These are phyloP conservation scores for Cyprinodon tularosa DNA, from an alignment of 2,113 vertebrate species.

Conservation along the genomic window DNA sequence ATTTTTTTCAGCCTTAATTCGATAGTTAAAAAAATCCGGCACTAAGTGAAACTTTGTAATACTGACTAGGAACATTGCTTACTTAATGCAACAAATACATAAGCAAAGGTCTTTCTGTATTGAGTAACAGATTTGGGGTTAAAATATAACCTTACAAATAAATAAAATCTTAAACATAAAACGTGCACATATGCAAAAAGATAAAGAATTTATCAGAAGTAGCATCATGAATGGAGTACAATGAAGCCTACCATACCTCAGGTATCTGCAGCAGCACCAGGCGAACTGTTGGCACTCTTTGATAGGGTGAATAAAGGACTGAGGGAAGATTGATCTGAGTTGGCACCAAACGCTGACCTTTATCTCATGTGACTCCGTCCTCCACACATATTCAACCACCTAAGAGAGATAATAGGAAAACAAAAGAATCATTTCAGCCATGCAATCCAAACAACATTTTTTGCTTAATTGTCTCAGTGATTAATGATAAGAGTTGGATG, in stretches of 20 bases:
- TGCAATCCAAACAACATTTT: constrained; percentile 9
- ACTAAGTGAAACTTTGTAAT: not conserved
- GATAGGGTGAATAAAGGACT: not conserved
- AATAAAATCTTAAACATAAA: not conserved
- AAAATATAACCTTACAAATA: not conserved
- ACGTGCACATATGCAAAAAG: not conserved
- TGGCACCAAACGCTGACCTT: constrained; percentile 11
- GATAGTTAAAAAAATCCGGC: not conserved
- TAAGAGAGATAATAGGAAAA: constrained; percentile 18
- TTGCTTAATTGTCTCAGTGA: constrained; percentile 12
- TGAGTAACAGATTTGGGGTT: not conserved
- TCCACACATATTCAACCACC: constrained; percentile 5
- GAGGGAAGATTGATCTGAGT: constrained; percentile 1
- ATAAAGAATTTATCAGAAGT: not conserved
- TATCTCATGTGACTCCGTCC: constrained; percentile 12
- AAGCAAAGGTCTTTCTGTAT: not conserved
- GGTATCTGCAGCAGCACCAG: constrained; percentile 3
- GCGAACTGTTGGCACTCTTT: not conserved
- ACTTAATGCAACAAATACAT: not conserved
- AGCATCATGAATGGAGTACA: not conserved
- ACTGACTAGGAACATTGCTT: not conserved
- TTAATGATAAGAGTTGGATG: not conserved
- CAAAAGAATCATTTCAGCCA: constrained; percentile 3
- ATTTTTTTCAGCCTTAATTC: not conserved
- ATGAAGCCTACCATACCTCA: constrained; percentile 14